Percentiles rank a stretch among this genome's conserved stretches.
phyloP scores from a whole-genome alignment of 1,140 invertebrate genomes.

The Caerostris darwini region DNA sequence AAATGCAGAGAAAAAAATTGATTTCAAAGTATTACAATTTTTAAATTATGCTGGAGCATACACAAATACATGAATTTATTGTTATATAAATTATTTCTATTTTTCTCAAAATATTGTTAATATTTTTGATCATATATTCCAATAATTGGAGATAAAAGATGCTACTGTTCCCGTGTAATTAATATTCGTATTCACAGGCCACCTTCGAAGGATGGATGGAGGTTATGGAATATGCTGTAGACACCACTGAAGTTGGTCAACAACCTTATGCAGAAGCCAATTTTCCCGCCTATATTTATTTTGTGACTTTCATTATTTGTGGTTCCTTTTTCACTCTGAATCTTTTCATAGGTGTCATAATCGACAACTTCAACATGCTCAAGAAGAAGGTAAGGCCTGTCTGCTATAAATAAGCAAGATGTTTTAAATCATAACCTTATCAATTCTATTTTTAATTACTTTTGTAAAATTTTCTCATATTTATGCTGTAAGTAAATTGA shows the following conservation, averaged over 20 bases:
- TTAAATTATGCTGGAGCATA: no score
- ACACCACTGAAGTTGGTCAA: constrained; percentile 93
- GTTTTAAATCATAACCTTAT: neutral
- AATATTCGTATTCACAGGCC: no score
- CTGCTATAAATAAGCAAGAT: neutral
- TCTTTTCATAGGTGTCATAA: constrained; percentile 98
- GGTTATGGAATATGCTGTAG: constrained; percentile 99
- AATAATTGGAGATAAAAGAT: no score
- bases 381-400: constrained; percentile 90
- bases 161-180: no score
- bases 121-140: no score
- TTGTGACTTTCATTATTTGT: constrained; percentile 98
- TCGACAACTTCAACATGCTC: constrained; percentile 99
- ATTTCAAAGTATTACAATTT: no score
- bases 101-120: no score
- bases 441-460: neutral
- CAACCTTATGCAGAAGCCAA: constrained; percentile 96
- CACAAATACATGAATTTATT: no score
- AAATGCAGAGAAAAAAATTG: no score
- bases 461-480: no score
- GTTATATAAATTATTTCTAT: no score
- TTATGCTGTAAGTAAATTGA: no score
- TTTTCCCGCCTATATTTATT: constrained; percentile 98
- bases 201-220: constrained; percentile 94
- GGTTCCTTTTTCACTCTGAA: constrained; percentile 98